Evolutionary conservation across 2,113 vertebrate genomes (phyloP).

Genomic region (Anguilla rostrata): DNA sequence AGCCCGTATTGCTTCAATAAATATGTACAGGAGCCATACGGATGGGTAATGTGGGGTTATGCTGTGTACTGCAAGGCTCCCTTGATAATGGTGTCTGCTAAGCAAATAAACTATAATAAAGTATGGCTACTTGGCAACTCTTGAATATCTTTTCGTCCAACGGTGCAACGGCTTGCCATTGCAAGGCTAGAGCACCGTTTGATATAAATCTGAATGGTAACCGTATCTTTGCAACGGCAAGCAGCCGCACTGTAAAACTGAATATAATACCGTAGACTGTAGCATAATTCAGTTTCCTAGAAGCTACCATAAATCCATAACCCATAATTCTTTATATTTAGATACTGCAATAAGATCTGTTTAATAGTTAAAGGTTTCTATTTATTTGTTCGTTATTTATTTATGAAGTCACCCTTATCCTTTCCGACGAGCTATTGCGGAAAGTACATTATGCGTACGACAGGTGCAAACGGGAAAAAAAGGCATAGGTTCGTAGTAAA

Average conservation of each 20-base stretch:
- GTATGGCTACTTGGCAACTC: not conserved
- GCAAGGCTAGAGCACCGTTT: not conserved
- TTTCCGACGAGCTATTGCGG: not conserved
- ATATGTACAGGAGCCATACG: not conserved
- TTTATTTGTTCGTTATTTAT: not conserved
- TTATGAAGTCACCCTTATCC: not conserved
- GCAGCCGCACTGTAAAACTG: not conserved
- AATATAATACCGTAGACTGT: not conserved
- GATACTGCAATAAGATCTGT: not conserved
- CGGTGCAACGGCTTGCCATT: too few relatives aligned
- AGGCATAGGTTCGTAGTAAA: not conserved
- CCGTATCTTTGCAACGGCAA: not conserved
- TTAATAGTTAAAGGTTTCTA: not conserved
- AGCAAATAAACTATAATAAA: not conserved
- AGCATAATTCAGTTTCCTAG: not conserved
- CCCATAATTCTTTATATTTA: not conserved
- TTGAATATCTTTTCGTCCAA: not conserved
- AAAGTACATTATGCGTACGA: not conserved
- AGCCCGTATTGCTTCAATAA: not conserved
- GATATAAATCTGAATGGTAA: not conserved
- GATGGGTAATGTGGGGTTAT: not conserved
- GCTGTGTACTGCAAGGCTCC: not conserved
- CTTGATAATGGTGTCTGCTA: not conserved
- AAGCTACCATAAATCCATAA: not conserved
- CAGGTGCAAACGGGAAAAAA: not conserved